phyloP scores from a whole-genome alignment of 2,113 vertebrate species.

The Theropithecus gelada region DNA sequence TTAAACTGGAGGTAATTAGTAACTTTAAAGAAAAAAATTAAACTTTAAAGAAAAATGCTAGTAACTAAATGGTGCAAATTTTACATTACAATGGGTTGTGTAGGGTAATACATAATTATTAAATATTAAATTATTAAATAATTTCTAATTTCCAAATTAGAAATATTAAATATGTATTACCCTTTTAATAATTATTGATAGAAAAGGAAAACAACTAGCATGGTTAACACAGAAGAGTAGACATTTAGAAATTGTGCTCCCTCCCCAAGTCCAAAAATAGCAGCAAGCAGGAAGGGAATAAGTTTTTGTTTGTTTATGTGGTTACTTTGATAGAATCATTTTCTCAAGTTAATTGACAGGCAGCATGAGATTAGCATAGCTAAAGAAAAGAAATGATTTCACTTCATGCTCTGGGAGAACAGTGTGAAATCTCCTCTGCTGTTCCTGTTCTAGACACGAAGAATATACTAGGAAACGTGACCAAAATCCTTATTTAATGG shows the following conservation, averaged over 20 bases:
- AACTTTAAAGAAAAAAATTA: background rate
- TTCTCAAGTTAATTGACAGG: background rate
- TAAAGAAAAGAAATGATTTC: background rate
- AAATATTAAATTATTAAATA: too few relatives aligned
- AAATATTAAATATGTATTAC: background rate
- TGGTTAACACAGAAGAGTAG: background rate
- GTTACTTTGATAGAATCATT: background rate
- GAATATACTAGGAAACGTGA: background rate
- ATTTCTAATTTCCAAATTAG: too few relatives aligned
- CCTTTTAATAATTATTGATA: background rate
- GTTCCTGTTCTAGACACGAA: background rate
- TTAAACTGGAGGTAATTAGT: background rate
- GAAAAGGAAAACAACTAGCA: background rate
- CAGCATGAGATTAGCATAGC: accelerated
- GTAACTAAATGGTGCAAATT: background rate
- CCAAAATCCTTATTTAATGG: background rate
- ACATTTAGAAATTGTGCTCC: background rate
- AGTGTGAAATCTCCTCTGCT: background rate
- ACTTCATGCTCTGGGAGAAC: background rate
- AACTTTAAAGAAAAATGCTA: background rate
- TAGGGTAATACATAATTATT: too few relatives aligned
- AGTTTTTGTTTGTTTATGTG: background rate
- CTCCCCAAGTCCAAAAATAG: background rate
- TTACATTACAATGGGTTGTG: background rate
- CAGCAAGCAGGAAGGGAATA: background rate